These are phyloP conservation scores for Pachyseris speciosa DNA, from an alignment of 64 coral and sea anemone species.

Conservation along the genomic window DNA sequence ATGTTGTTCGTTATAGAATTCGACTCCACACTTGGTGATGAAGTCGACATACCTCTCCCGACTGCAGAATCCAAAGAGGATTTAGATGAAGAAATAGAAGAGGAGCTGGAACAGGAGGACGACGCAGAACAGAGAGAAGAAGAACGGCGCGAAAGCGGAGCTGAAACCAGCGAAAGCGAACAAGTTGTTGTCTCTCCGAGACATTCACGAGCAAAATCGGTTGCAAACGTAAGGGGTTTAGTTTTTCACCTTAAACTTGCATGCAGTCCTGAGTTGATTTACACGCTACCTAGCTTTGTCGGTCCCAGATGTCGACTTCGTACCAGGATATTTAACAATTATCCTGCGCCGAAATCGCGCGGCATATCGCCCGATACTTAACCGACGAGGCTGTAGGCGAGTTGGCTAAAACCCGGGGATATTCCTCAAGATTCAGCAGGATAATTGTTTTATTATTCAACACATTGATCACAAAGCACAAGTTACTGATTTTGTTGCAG, in stretches of 20 bases:
- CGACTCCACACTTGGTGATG: conserved; percentile 76
- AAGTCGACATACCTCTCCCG: conserved; percentile 81
- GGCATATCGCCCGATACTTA: no score
- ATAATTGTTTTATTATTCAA: no score
- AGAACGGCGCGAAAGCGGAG: conserved; percentile 56
- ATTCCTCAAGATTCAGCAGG: no score
- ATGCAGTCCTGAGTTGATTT: no score
- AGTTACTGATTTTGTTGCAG: no score
- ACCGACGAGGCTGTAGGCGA: no score
- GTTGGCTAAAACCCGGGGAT: no score
- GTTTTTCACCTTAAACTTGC: background rate
- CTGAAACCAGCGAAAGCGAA: conserved; percentile 88
- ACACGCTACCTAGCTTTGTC: no score
- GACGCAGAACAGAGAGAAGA: background rate
- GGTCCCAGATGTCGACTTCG: no score
- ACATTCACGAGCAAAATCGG: conserved; percentile 62
- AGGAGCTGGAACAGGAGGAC: background rate
- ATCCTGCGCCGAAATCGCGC: no score
- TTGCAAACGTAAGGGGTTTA: conserved; percentile 10
- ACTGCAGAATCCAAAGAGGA: background rate
- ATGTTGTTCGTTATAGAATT: conserved; percentile 7
- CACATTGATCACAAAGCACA: no score
- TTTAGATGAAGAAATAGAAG: background rate
- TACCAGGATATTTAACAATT: no score
- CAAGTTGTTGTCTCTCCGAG: conserved; percentile 82